Conservation (phyloP, 2,888 invertebrate genomes). For the Pseudococcus jackbeardsleyi region DNA sequence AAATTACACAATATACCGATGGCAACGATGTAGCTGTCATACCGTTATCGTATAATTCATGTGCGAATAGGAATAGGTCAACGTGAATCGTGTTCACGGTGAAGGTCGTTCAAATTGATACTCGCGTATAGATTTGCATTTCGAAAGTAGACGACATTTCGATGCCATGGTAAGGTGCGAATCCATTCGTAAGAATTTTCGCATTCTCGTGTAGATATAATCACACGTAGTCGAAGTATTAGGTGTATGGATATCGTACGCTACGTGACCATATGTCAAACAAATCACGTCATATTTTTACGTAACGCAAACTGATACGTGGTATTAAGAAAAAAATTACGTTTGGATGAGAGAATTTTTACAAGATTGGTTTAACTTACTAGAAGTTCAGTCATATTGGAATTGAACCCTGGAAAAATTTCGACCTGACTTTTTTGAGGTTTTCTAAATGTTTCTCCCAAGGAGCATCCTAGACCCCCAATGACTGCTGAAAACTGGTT, state of each 20-base stretch:
- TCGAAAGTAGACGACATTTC: slow-evolving; percentile 15
- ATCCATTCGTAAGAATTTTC: slow-evolving; percentile 17
- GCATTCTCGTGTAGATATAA: neutral
- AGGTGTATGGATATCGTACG: neutral
- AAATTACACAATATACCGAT: slow-evolving; percentile 24
- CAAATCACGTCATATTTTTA: neutral
- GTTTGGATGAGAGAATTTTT: neutral
- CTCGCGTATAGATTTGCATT: neutral
- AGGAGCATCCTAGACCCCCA: no score
- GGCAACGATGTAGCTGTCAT: neutral
- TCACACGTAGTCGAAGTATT: neutral
- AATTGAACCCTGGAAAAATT: no score
- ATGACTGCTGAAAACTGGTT: no score
- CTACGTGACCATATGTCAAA: neutral
- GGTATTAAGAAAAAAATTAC: neutral
- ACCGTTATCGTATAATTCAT: neutral
- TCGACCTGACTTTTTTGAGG: no score
- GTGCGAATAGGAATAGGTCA: slow-evolving; percentile 9
- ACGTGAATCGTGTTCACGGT: neutral
- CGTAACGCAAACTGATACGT: neutral
- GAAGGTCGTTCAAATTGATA: slow-evolving; percentile 30
- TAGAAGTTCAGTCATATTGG: no score
- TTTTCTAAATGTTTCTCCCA: no score
- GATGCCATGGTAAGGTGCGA: neutral
- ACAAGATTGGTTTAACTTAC: neutral